These are phyloP conservation scores for Dasysyrphus albostriatus DNA, from an alignment of 2,888 invertebrate species.

Conservation along the genomic window DNA sequence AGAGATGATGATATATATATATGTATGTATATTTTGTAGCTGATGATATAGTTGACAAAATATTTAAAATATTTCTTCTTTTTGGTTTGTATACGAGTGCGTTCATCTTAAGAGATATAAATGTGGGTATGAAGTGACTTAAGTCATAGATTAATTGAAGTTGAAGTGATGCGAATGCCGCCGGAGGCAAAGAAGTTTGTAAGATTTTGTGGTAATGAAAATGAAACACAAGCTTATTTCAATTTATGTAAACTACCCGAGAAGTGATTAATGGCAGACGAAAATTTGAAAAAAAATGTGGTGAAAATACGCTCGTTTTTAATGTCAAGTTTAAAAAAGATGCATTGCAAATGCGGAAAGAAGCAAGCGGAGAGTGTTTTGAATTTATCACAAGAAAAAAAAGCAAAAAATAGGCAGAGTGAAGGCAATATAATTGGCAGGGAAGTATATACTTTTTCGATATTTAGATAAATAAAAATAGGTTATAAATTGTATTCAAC, in stretches of 20 bases:
- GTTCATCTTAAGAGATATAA: not conserved
- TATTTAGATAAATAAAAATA: too few relatives aligned
- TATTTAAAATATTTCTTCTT: constrained; percentile 2
- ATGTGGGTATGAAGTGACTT: constrained; percentile 1
- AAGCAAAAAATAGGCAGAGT: not conserved
- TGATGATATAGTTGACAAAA: not conserved
- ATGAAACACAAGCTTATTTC: not conserved
- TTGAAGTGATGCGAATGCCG: not conserved
- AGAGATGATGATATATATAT: not conserved
- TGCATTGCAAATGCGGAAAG: not conserved
- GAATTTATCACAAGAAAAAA: not conserved
- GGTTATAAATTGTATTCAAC: too few relatives aligned
- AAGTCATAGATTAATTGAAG: not conserved
- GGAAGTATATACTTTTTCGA: too few relatives aligned
- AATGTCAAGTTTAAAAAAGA: not conserved
- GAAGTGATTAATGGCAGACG: not conserved
- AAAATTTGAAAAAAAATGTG: not conserved
- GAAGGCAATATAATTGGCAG: too few relatives aligned
- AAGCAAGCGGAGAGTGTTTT: not conserved
- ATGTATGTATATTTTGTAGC: not conserved
- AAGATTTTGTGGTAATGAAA: not conserved
- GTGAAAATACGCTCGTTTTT: not conserved
- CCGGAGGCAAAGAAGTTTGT: not conserved
- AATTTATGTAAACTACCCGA: not conserved
- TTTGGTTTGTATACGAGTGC: too few relatives aligned